phyloP scores from a whole-genome alignment of 1,140 invertebrate genomes.

The Drosophila aff. region DNA sequence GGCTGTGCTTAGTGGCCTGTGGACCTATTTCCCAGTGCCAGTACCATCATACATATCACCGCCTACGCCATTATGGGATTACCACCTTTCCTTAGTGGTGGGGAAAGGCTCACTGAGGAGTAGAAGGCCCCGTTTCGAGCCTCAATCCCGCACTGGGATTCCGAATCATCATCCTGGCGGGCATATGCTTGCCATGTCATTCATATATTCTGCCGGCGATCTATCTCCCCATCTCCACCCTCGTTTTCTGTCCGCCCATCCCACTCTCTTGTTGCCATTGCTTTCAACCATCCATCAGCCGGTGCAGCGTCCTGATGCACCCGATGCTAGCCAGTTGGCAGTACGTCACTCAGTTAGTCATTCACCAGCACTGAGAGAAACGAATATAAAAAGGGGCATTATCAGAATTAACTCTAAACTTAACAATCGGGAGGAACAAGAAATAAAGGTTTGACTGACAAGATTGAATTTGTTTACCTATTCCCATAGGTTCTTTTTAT shows the following conservation, averaged over 20 bases:
- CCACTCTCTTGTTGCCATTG: conserved; percentile 6
- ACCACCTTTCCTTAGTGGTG: conserved; percentile 17
- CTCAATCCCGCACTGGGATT: conserved; percentile 31
- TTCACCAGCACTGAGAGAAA: conserved; percentile 34
- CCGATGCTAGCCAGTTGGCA: conserved; percentile 58
- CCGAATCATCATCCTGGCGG: conserved; percentile 40
- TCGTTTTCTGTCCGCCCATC: conserved; percentile 26
- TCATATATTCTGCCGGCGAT: conserved; percentile 73
- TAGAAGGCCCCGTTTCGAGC: conserved; percentile 22
- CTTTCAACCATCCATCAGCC: conserved; percentile 78
- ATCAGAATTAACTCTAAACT: neutral
- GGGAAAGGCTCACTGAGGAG: conserved; percentile 9
- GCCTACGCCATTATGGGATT: conserved; percentile 26
- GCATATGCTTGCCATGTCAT: conserved; percentile 74
- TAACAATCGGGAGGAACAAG: neutral
- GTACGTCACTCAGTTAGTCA: conserved; percentile 68
- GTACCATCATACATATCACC: neutral
- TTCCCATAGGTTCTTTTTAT: neutral
- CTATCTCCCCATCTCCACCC: conserved; percentile 3
- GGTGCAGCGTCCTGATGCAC: conserved; percentile 38
- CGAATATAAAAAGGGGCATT: neutral
- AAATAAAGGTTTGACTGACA: neutral
- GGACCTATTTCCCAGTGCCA: conserved; percentile 47
- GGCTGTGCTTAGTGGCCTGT: conserved; percentile 19
- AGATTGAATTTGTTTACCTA: neutral